Evolutionary conservation across 2,888 invertebrate genomes (phyloP).

Genomic region (Brenthis daphne): DNA sequence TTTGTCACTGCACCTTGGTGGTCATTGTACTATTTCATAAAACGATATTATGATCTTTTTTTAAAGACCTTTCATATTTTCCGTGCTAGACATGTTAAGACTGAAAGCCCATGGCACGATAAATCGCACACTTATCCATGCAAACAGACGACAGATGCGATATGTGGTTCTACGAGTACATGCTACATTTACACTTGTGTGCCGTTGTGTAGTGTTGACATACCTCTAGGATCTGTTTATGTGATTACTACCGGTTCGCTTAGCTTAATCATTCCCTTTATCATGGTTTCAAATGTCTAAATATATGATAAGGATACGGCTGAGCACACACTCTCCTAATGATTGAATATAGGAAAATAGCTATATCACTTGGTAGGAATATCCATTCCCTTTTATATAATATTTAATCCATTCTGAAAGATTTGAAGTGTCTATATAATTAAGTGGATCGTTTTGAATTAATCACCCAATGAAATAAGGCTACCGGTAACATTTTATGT

Average conservation of each 20-base stretch:
- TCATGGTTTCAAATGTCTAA: slow-evolving; percentile 38
- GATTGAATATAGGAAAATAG: neutral
- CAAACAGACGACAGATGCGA: slow-evolving; percentile 63
- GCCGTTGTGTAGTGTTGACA: slow-evolving; percentile 53
- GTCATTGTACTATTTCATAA: too few relatives aligned
- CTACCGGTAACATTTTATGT: slow-evolving; percentile 50
- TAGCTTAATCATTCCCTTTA: slow-evolving; percentile 75
- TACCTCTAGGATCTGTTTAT: slow-evolving; percentile 55
- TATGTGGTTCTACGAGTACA: slow-evolving; percentile 62
- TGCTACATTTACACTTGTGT: slow-evolving; percentile 45
- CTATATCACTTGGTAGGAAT: neutral
- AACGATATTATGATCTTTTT: too few relatives aligned
- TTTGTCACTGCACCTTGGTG: too few relatives aligned
- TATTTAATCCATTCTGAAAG: slow-evolving; percentile 9
- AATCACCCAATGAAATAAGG: slow-evolving; percentile 52
- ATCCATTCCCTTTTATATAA: slow-evolving; percentile 1
- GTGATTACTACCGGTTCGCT: slow-evolving; percentile 62
- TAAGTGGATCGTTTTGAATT: slow-evolving; percentile 27
- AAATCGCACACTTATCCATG: slow-evolving; percentile 38
- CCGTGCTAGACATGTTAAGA: too few relatives aligned
- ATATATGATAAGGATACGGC: slow-evolving; percentile 28
- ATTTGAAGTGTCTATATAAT: slow-evolving; percentile 23
- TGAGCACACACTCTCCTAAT: slow-evolving; percentile 5
- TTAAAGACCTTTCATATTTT: too few relatives aligned
- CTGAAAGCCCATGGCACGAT: neutral